Base-by-base conservation (phyloP, 2,113 vertebrate genomes). In the Polypterus senegalus region DNA sequence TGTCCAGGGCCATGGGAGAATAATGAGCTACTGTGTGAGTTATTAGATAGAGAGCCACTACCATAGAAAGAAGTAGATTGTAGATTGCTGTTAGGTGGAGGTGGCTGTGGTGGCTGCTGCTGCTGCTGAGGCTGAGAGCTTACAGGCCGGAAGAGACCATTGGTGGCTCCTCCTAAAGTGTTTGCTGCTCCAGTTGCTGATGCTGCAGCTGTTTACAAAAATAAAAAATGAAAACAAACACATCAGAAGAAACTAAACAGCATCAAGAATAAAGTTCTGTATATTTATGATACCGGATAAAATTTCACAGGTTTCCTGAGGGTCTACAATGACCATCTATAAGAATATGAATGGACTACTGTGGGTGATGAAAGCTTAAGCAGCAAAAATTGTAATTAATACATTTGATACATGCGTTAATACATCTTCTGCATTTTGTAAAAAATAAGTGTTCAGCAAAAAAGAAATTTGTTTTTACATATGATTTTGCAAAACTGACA, bases 61-160 rank as follows among this genome's bases (percentile, higher is more conserved):
- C 92, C 94, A 58, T 97, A 96, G 82, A 96, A 97, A 7, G 94
- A 97, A 74, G 81, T 95, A 56, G 92, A 94, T 51, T 90, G 89
- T 57, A 96, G 81, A 69, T 88, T 93, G 64, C 83, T 88, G 78
- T 81, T 93, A 57, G 82, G 89, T 56, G 87, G 93, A 54, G 83
- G 88, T 51, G 84, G 89, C 59, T 88, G 92, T 69, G 90, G 92
- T 9, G 84, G 83, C 1, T 71, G 79, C 5, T 63, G 57, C 57
- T 59, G 57, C 43, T 59, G 57, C 44, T 73, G 71, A 10, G 82
- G 84, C 45, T 76, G 79, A 63, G 90, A 87, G 77, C 89, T 87
- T 75, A 98, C 80, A 51, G 91, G 90, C 73, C 94, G 92, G 77
- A 97, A 98, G 4, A 98, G 80, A 60, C 91, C 90, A 5, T 93